phyloP scores from a whole-genome alignment of 2,797 vertebrate species.

The Denticeps clupeoides region DNA sequence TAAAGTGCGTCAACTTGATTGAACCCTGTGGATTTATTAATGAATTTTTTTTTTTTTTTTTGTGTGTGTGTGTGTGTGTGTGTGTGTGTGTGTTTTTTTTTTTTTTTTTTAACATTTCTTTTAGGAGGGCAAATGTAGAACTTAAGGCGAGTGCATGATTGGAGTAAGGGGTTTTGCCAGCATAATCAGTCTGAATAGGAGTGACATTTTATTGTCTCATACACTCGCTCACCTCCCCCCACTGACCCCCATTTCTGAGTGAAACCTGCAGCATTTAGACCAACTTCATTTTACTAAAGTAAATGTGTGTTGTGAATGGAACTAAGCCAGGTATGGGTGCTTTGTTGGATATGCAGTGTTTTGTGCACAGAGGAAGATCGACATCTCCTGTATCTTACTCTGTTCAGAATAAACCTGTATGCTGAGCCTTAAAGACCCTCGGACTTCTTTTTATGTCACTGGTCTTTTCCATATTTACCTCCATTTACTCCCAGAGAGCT shows the following conservation, averaged over 20 bases:
- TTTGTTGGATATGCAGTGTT: constrained; percentile 32
- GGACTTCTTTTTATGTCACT: constrained; percentile 31
- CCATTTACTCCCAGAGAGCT: too few relatives aligned
- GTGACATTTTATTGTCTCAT: too few relatives aligned
- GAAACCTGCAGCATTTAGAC: constrained; percentile 30
- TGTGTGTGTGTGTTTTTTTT: too few relatives aligned
- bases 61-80: constrained; percentile 39
- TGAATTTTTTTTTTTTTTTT: constrained; percentile 58
- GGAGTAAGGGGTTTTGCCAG: too few relatives aligned
- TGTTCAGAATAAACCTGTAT: constrained; percentile 37
- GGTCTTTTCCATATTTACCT: too few relatives aligned
- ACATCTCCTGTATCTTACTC: constrained; percentile 31
- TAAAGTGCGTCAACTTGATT: constrained; percentile 64
- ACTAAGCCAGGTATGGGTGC: constrained; percentile 25
- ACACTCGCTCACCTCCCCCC: too few relatives aligned
- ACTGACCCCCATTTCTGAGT: constrained; percentile 19
- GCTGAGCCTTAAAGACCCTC: constrained; percentile 28
- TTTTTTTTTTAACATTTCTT: too few relatives aligned
- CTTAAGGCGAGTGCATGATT: too few relatives aligned
- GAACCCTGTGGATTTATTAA: constrained; percentile 43
- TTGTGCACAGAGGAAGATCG: constrained; percentile 36
- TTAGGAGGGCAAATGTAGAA: too few relatives aligned
- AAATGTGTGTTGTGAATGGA: constrained; percentile 46
- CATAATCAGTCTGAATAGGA: too few relatives aligned
- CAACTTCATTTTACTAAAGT: constrained; percentile 35